Percentiles rank a stretch among this genome's conserved stretches.
Evolutionary conservation across 2,797 vertebrate genomes (phyloP).

Genomic region (Carcharodon carcharias): DNA sequence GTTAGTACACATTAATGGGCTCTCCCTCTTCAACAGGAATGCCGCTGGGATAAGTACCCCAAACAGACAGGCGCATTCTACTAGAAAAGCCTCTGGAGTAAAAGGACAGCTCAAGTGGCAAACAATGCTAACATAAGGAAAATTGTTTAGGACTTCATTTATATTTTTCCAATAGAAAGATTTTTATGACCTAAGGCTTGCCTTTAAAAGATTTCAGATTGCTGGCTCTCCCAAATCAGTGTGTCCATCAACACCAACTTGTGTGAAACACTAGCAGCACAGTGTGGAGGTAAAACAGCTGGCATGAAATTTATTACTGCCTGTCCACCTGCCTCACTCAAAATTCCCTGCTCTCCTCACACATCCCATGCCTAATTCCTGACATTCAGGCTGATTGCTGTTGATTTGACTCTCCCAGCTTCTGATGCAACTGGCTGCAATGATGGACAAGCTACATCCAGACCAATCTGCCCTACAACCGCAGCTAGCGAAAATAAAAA

Average conservation of each 20-base stretch:
- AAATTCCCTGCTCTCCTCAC: background rate
- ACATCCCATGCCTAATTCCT: background rate
- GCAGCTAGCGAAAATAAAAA: background rate
- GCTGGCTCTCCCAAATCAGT: background rate
- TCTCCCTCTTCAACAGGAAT: background rate
- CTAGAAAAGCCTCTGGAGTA: background rate
- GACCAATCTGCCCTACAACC: background rate
- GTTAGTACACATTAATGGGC: background rate
- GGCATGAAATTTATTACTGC: background rate
- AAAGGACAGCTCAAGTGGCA: background rate
- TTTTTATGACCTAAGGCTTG: background rate
- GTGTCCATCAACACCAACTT: background rate
- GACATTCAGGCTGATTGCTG: background rate
- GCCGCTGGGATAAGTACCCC: no score
- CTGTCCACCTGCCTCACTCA: background rate
- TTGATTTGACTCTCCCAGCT: background rate
- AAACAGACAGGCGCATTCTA: background rate
- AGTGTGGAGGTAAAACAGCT: background rate
- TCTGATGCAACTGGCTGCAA: background rate
- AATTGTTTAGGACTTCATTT: background rate
- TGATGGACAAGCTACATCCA: background rate
- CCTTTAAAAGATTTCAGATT: background rate
- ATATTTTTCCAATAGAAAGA: background rate
- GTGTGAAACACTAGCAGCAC: background rate
- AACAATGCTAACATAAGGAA: background rate